Percentiles rank a stretch among this genome's conserved stretches.
Evolutionary conservation across 1,140 invertebrate species (phyloP).

Genomic region (Drosophila ohnishii): DNA sequence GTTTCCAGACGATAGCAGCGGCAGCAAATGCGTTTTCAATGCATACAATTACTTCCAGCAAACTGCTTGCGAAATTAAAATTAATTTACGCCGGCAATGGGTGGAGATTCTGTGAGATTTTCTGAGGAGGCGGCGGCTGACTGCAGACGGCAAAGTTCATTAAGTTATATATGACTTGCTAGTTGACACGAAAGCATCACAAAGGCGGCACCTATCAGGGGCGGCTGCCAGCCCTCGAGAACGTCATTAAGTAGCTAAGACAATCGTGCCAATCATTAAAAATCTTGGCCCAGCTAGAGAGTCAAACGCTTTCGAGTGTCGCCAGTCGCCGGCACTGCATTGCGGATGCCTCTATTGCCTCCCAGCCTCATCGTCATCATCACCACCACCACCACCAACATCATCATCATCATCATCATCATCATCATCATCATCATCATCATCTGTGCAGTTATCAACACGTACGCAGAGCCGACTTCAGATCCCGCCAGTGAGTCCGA

Average conservation of each 20-base stretch:
- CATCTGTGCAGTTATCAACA: slow-evolving; percentile 53
- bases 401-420: slow-evolving; percentile 6
- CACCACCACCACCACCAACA: neutral
- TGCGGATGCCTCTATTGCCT: slow-evolving; percentile 54
- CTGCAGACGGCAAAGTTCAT: slow-evolving; percentile 69
- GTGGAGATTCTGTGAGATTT: slow-evolving; percentile 4
- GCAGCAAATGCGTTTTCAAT: slow-evolving; percentile 74
- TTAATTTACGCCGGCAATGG: slow-evolving; percentile 58
- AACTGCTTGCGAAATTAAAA: slow-evolving; percentile 80
- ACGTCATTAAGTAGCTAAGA: slow-evolving; percentile 79
- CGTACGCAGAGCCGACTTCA: slow-evolving; percentile 27
- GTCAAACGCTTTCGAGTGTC: slow-evolving; percentile 65
- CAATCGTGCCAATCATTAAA: slow-evolving; percentile 81
- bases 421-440: slow-evolving; percentile 50
- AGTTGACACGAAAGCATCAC: slow-evolving; percentile 72
- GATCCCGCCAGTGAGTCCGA: slow-evolving; percentile 43
- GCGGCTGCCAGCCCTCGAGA: slow-evolving; percentile 50
- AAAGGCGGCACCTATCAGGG: slow-evolving; percentile 41
- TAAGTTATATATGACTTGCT: slow-evolving; percentile 65
- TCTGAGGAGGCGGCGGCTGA: neutral
- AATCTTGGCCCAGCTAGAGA: slow-evolving; percentile 59
- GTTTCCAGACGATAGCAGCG: slow-evolving; percentile 72
- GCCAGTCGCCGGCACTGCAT: slow-evolving; percentile 46
- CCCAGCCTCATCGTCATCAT: slow-evolving; percentile 17
- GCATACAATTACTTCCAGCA: slow-evolving; percentile 79